Base-by-base conservation (phyloP, 2,113 vertebrate genomes). In the Oryzias woworae region DNA sequence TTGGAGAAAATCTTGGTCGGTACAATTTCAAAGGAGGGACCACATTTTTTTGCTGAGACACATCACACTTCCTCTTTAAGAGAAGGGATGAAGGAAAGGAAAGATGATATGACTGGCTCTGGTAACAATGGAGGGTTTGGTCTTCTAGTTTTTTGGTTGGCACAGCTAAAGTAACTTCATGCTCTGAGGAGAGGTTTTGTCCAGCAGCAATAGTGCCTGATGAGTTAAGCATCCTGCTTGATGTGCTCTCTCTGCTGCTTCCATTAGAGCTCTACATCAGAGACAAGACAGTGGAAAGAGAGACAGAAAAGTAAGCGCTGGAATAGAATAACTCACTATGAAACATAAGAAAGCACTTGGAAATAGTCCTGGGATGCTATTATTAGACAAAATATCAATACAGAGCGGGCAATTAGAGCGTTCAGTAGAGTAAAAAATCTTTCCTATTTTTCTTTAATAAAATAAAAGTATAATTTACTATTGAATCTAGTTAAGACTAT, bases 41-140 rank as follows among this genome's bases (percentile, higher is more conserved):
- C 10, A n/a, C 48, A n/a, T n/a, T 20, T 45, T 73, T 49, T 2
- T 18, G 20, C 15, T 72, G 51, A 23, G 14, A 53, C 13, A 24
- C 18, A 50, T 75, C 77, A 23, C 23, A 28, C 26, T 75, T 87
- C 58, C 86, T 83, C 73, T 88, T 88, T 14, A 73, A 56, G 1
- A 46, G 4, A 20, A 71, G 69, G 7, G 70, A 55, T 4, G 50
- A 52, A 16, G 51, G 51, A 10, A 31, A 3, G 7, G 16, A 41
- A 41, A 22, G 42, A 23, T 36, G 51, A 23, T 15, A 28, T 58
- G 36, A 26, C 13, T 17, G 17, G 23, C n/a, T 36, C 26, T 22
- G 28, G n/a, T 16, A 36, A 28, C 41, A 5, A n/a, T 8, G 18
- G 3, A 45, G 20, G 4, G 10, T 50, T 57, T 1, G 31, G 20